Conservation (phyloP, 2,888 invertebrate species). For the Ptychoptera contaminata region DNA sequence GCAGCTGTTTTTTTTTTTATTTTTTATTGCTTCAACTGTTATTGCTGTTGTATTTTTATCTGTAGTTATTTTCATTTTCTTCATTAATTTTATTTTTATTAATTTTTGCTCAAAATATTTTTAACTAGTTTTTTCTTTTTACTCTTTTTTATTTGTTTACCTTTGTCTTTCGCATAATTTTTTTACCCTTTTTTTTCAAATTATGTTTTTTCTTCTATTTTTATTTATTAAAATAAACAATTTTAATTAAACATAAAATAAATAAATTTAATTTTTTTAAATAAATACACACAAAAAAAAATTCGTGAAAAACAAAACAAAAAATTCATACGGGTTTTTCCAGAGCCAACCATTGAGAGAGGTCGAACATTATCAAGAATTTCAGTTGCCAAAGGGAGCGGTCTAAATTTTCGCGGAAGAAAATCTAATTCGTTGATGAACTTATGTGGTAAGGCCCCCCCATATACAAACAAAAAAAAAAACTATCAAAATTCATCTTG, state of each 20-base stretch:
- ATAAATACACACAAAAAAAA: background rate
- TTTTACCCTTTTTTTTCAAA: background rate
- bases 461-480: slow-evolving; percentile 12
- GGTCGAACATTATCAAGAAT: slow-evolving; percentile 42
- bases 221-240: background rate
- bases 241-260: slow-evolving; percentile 1
- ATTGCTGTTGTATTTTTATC: too few relatives aligned
- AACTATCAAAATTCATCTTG: slow-evolving; percentile 8
- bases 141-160: background rate
- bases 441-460: slow-evolving; percentile 77
- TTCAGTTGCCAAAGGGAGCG: slow-evolving; percentile 66
- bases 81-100: too few relatives aligned
- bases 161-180: background rate
- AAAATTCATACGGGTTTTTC: slow-evolving; percentile 17
- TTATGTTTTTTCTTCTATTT: background rate
- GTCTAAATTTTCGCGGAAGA: slow-evolving; percentile 78
- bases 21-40: too few relatives aligned
- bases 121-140: background rate
- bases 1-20: too few relatives aligned
- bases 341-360: slow-evolving; percentile 37
- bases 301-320: slow-evolving; percentile 3
- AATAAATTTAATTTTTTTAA: background rate
- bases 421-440: slow-evolving; percentile 92
- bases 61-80: too few relatives aligned
- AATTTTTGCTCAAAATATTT: too few relatives aligned